phyloP scores from a whole-genome alignment of 2,888 invertebrate species.

The Mamestra brassicae region DNA sequence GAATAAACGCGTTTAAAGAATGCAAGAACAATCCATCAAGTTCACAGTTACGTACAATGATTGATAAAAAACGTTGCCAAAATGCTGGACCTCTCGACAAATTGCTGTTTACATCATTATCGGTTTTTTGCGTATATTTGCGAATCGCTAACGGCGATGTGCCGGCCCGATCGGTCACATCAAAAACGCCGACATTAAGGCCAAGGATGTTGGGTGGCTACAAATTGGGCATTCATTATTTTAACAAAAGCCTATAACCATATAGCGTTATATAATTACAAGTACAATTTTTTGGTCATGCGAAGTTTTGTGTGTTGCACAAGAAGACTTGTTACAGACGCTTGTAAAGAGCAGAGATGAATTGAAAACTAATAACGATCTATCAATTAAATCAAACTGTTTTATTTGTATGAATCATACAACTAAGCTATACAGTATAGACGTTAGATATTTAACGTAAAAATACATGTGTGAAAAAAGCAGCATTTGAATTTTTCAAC shows the following conservation, averaged over 20 bases:
- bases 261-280: slow-evolving; percentile 83
- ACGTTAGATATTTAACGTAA: slow-evolving; percentile 4
- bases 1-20: slow-evolving; percentile 57
- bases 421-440: not conserved
- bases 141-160: slow-evolving; percentile 81
- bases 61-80: slow-evolving; percentile 68
- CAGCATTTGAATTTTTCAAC: slow-evolving; percentile 20
- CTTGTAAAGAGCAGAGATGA: slow-evolving; percentile 61
- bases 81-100: slow-evolving; percentile 67
- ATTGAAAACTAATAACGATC: slow-evolving; percentile 53
- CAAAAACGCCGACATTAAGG: slow-evolving; percentile 86
- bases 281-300: slow-evolving; percentile 75
- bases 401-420: slow-evolving; percentile 10
- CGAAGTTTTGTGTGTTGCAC: slow-evolving; percentile 73
- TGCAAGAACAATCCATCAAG: slow-evolving; percentile 65
- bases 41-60: slow-evolving; percentile 69
- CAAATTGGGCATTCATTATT: slow-evolving; percentile 85
- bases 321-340: slow-evolving; percentile 61
- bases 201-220: slow-evolving; percentile 82
- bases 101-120: slow-evolving; percentile 80
- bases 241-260: slow-evolving; percentile 84
- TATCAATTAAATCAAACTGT: slow-evolving; percentile 45
- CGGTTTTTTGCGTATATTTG: slow-evolving; percentile 80
- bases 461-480: slow-evolving; percentile 12
- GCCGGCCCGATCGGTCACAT: slow-evolving; percentile 75